These are phyloP conservation scores for Ecdyonurus torrentis DNA, from an alignment of 2,888 invertebrate species.

Conservation along the genomic window DNA sequence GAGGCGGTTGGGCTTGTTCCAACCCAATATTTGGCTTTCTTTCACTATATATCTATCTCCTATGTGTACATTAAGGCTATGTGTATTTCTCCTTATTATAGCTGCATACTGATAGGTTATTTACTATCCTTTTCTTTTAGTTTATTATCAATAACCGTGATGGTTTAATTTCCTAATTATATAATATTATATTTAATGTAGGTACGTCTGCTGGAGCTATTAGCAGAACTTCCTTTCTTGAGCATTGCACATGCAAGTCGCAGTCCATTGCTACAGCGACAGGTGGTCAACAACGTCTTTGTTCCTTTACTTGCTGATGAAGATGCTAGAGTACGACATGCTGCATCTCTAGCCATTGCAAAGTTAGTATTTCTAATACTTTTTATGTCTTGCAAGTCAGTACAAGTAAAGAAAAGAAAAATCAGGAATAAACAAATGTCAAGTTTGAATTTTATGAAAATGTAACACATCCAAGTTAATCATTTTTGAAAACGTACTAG, in stretches of 20 bases:
- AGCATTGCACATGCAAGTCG: slow-evolving; percentile 36
- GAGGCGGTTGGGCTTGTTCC: too few relatives aligned
- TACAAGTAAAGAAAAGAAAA: neutral
- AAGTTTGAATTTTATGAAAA: neutral
- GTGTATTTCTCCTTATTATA: too few relatives aligned
- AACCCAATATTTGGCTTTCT: too few relatives aligned
- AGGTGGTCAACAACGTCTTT: slow-evolving; percentile 40
- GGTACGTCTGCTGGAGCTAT: slow-evolving; percentile 46
- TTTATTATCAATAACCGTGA: too few relatives aligned
- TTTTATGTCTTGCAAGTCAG: slow-evolving; percentile 22
- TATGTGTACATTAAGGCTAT: too few relatives aligned
- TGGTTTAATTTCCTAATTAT: too few relatives aligned
- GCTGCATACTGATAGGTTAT: too few relatives aligned
- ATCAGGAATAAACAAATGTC: too few relatives aligned
- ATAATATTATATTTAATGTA: too few relatives aligned
- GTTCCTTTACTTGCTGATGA: slow-evolving; percentile 50
- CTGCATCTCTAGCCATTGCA: slow-evolving; percentile 47
- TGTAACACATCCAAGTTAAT: neutral
- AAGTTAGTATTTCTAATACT: slow-evolving; percentile 29
- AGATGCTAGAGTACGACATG: slow-evolving; percentile 57
- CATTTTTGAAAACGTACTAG: too few relatives aligned
- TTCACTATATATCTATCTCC: too few relatives aligned
- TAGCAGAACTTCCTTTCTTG: slow-evolving; percentile 40
- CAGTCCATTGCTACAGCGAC: slow-evolving; percentile 29
- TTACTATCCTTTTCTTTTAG: too few relatives aligned